These are phyloP conservation scores for Tipula confusa DNA, from an alignment of 2,888 invertebrate genomes.

Conservation along the genomic window DNA sequence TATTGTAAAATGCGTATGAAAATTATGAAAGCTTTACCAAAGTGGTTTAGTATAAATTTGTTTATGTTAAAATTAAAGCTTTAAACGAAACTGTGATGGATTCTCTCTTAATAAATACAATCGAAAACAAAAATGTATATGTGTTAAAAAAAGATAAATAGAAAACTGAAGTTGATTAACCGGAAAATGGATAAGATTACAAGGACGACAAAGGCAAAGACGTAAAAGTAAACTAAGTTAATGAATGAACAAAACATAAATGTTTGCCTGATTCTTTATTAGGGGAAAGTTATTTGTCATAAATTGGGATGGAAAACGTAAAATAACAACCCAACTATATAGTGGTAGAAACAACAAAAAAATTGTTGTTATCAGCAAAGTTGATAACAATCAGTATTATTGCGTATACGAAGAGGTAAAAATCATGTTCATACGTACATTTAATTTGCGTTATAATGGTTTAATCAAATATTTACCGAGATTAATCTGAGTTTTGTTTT, in stretches of 20 bases:
- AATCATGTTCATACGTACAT: background rate
- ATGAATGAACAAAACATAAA: background rate
- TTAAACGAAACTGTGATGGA: background rate
- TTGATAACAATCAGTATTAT: background rate
- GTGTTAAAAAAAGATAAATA: background rate
- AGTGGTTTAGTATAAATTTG: background rate
- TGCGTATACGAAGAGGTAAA: background rate
- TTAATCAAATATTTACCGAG: background rate
- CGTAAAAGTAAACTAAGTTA: background rate
- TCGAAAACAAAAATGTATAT: background rate
- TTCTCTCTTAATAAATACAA: background rate
- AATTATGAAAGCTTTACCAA: constrained; percentile 5
- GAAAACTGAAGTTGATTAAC: background rate
- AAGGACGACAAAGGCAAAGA: background rate
- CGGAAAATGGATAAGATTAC: background rate
- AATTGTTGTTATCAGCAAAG: background rate
- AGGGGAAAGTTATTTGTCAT: background rate
- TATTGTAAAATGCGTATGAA: background rate
- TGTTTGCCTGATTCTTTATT: background rate
- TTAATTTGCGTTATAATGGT: background rate
- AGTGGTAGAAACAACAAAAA: background rate
- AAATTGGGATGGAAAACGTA: background rate
- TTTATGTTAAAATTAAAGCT: background rate
- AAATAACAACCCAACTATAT: background rate
- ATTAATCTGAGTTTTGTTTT: background rate